Evolutionary conservation across 2,888 invertebrate species (phyloP), one percentile per base, ranked within the genome.

Genomic region (Leucania comma): DNA sequence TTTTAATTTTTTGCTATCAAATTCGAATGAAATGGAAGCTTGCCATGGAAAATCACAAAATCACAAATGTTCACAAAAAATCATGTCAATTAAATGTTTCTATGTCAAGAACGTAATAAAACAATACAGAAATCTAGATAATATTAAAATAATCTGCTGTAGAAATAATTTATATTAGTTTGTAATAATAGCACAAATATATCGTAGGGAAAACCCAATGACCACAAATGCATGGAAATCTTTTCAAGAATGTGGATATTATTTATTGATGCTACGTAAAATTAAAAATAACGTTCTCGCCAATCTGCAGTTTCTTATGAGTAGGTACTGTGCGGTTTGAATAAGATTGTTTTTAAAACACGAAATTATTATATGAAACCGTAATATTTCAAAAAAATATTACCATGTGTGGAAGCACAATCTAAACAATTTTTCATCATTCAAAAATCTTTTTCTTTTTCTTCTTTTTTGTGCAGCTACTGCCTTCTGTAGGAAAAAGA

Each of bases 401-500:
- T 42, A 70, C 61, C 32, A 20, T 20, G 3, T 29, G 17, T n/a
- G 42, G 5, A 61, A 32, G 10, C 3, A 6, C 9, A 35, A n/a
- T 29, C n/a, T n/a, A 48, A 0, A 46, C 22, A 29, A 6, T 26
- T 54, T 24, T 20, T 32, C 5, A 22, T 26, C 29, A 68, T 3
- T n/a, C 32, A n/a, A 54, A 59, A 42, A 73, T 68, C 1, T 53
- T 68, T 57, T 60, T 79, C 50, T 73, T 76, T 46, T 59, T 72
- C 14, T 32, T 67, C 14, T 60, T 73, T 60, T 63, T 12, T 6
- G 24, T 57, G 50, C 80, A 77, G 74, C 74, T 63, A 56, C 74
- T 79, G 80, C n/a, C 57, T 22, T 77, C 80, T 79, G 60, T 26
- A 63, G 63, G 22, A 64, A 32, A 50, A 51, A 42, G 46, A 58